Base-by-base conservation (phyloP, 2,888 invertebrate genomes). In the Platypus cylindrus region DNA sequence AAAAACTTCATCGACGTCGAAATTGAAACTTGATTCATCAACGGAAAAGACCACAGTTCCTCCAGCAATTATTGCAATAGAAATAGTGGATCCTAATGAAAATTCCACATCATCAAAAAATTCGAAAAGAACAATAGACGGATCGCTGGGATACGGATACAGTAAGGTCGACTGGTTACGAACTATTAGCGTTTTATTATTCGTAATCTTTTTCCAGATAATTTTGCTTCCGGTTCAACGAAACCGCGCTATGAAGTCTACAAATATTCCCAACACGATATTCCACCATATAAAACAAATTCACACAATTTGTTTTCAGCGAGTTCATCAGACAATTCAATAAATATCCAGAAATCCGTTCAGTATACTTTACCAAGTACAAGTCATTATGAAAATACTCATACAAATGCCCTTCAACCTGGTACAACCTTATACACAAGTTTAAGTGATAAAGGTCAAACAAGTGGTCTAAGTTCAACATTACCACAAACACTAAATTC, bases 111-210 rank as follows among this genome's bases (percentile, higher is more conserved):
- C 34, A 15, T 38, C 48, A 2, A 56, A 54, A 35, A 71, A 70
- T 54, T 67, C 65, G 1, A 83, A 83, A 51, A 64, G 83, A 45
- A 83, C 82, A 0, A 75, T 82, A 9, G 78, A 82, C 44, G 72
- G 73, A 1, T 73, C 75, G 30, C 60, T 83, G 8, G 83, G 83
- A 37, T 82, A 77, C 53, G 78, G 77, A 5, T 73, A 70, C 43
- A 47, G 47, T 31, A 43, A 64, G 65, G 2, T 71, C 8, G 14
- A 26, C 25, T n/a, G 14, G 24, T 23, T 2, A 7, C 13, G 18
- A 20, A 5, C 20, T 27, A 7, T 17, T 33, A 7, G n/a, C 25
- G 12, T 7, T n/a, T 4, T 4, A 25, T 11, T 25, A 25, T 4
- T n/a, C n/a, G n/a, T n/a, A n/a, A n/a, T n/a, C n/a, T n/a, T n/a